Evolutionary conservation across 2,888 invertebrate genomes (phyloP), one percentile per base, ranked within the genome.

Genomic region (Oxycera nigricornis): DNA sequence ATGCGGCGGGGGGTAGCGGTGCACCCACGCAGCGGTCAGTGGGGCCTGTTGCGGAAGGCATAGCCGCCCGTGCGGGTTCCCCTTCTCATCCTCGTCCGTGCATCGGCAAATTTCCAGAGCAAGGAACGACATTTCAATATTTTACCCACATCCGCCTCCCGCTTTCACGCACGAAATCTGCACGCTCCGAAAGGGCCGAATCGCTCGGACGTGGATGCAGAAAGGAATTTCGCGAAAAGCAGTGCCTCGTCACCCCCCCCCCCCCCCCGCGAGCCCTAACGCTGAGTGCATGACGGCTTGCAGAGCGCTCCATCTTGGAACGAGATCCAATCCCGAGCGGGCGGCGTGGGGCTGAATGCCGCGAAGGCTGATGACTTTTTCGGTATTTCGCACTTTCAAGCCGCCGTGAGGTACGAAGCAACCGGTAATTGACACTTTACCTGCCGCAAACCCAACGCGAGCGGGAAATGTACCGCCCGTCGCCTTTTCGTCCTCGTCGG

Each of bases 291-390:
- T 31, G n/a, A 31, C 28, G 6, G 59, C 35, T 31, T 57, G 7
- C 9, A 24, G 4, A 14, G 31, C 35, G 31, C 31, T 26, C 26
- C 24, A 61, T 61, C 61, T 61, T 61, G 61, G 31, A 61, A 20
- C 17, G 17, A 17, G 52, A 24, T 24, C 7, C 61, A 61, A 30
- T 26, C 7, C 31, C 24, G 65, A 3, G 35, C 62, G 39, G 62
- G 35, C 14, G 41, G 30, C 17, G 65, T 28, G 30, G 65, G 62
- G 62, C 24, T 22, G 24, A 39, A 41, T 11, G 41, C 41, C 2
- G 50, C 50, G 68, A 68, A 68, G 68, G 68, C 68, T 68, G 70
- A 70, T 70, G 70, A 55, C 70, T 31, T 70, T 70, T 70, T 70
- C 70, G 70, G 70, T 70, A 70, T 70, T 70, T 70, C 70, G 70